Conservation (phyloP, 2,113 vertebrate species). For the Echinops telfairi region DNA sequence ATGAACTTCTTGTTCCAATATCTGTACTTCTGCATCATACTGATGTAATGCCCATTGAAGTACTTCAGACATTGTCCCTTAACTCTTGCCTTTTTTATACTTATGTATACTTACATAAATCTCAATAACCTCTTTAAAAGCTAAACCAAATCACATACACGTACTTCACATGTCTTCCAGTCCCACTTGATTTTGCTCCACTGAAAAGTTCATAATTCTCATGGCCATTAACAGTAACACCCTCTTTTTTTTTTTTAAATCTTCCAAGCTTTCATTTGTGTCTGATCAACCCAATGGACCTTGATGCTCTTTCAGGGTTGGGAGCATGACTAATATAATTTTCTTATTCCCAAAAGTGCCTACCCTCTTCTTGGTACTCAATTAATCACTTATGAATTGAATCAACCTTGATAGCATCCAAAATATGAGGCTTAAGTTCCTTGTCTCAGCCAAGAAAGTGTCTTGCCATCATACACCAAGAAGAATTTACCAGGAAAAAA, state of each 20-base stretch:
- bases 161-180: not conserved
- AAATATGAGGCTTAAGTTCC: slow-evolving; percentile 23
- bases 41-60: not conserved
- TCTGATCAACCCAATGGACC: not conserved
- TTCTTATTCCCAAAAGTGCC: slow-evolving; percentile 24
- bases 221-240: not conserved
- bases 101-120: not conserved
- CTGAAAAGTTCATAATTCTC: not conserved
- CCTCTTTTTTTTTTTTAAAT: not conserved
- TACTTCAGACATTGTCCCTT: not conserved
- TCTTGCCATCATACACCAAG: not conserved
- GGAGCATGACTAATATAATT: not conserved
- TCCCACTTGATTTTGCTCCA: not conserved
- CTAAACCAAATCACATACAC: not conserved
- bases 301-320: not conserved
- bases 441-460: slow-evolving; percentile 1
- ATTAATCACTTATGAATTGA: slow-evolving; percentile 11
- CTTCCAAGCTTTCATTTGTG: not conserved
- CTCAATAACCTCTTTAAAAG: not conserved
- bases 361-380: not conserved
- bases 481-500: slow-evolving; percentile 23
- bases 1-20: not conserved
- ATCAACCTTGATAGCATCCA: not conserved
- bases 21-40: not conserved
- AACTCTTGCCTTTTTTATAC: not conserved